Evolutionary conservation across 2,797 vertebrate species (phyloP).

Genomic region (Hylomyscus alleni): DNA sequence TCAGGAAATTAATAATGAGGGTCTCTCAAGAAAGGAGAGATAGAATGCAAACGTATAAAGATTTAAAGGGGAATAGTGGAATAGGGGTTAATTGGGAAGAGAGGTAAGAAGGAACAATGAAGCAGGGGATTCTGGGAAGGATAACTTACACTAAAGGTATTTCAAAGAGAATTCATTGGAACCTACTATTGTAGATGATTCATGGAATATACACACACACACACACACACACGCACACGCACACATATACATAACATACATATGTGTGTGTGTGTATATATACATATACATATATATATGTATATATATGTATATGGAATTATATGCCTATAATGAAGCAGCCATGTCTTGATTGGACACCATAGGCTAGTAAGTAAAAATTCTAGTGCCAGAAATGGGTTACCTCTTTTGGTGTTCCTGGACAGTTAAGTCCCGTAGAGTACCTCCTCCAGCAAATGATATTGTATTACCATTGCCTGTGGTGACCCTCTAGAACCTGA

Average conservation of each 20-base stretch:
- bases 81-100: background rate
- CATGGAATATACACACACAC: no score
- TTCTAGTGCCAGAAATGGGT: no score
- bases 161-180: background rate
- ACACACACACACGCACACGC: no score
- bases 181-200: background rate
- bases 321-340: background rate
- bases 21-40: background rate
- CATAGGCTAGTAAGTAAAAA: background rate
- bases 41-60: background rate
- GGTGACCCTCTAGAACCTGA: background rate
- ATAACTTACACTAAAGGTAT: background rate
- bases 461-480: background rate
- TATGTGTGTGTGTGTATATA: no score
- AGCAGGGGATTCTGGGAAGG: background rate
- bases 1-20: no score
- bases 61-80: background rate
- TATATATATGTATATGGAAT: background rate
- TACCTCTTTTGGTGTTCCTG: background rate
- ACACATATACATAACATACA: no score
- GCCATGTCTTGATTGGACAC: no score
- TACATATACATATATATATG: no score
- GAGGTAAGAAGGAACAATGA: background rate
- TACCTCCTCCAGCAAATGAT: background rate
- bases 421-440: background rate